Base-by-base conservation (phyloP, 2,888 invertebrate genomes). In the Steromphala cineraria region DNA sequence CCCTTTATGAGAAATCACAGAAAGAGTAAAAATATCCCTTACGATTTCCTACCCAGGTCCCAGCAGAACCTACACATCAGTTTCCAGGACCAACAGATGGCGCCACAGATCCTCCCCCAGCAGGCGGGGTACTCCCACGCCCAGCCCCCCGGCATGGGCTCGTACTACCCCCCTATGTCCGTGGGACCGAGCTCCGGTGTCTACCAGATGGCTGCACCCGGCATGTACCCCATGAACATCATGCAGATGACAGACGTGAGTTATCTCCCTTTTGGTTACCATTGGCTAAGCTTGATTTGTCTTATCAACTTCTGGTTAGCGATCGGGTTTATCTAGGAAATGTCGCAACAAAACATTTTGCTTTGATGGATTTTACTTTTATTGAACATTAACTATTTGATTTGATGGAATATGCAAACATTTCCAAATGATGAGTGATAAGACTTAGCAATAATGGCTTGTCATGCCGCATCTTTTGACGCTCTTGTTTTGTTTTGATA, bases 161-260 rank as follows among this genome's bases (percentile, higher is more conserved):
- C 75, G 5, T 19, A 52, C n/a, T 75, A 75, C 53, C 53, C 40
- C 21, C 24, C 24, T n/a, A 62, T 62, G 62, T 46, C 75, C n/a
- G 2, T 46, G 10, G 71, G 40, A 31, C 40, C 71, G 3, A 67
- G n/a, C 24, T 17, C 28, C 31, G n/a, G 31, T 28, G 67, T 67
- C 24, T 40, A 74, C 40, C 36, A 19, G 36, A 74, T 52, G 24
- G 10, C 24, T 1, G 10, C 67, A 28, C n/a, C n/a, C 13, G 46
- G 52, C 10, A 40, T 52, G 24, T 75, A 75, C 24, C 75, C 75
- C 2, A 75, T 24, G 4, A 52, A 75, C 24, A 75, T 75, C 46
- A 75, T 75, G 75, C 75, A 75, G 52, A 52, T 52, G 24, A 75
- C 24, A 52, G 75, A 75, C 7, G 78, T 78, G 21, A 56, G 56